Evolutionary conservation across 2,888 invertebrate species (phyloP).

Genomic region (Unio pictorum): DNA sequence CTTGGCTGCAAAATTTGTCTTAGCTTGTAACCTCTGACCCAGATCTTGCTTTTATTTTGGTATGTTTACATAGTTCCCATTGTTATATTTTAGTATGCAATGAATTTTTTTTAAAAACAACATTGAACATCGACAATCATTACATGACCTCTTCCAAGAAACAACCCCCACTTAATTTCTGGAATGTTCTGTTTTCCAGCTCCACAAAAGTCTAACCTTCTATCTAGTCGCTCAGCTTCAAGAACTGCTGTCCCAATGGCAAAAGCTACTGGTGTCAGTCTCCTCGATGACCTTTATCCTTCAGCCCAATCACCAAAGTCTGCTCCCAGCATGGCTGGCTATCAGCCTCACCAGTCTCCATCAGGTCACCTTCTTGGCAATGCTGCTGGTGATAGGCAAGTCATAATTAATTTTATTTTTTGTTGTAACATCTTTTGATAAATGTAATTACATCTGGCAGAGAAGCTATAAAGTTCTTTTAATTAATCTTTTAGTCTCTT

Average conservation of each 20-base stretch:
- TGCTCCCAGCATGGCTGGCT: slow-evolving; percentile 32
- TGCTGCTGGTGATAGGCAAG: slow-evolving; percentile 8
- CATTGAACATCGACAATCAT: no score
- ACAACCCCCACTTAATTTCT: background rate
- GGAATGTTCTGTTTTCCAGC: slow-evolving; percentile 18
- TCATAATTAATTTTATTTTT: no score
- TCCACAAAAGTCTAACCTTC: slow-evolving; percentile 29
- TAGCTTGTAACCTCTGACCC: background rate
- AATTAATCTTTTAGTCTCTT: no score
- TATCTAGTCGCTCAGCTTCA: slow-evolving; percentile 48
- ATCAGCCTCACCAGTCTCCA: slow-evolving; percentile 13
- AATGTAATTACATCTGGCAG: no score
- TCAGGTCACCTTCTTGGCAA: slow-evolving; percentile 30
- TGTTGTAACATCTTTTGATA: no score
- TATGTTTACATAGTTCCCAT: background rate
- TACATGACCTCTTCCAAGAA: no score
- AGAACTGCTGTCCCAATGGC: slow-evolving; percentile 63
- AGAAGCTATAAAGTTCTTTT: no score
- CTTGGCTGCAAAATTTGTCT: background rate
- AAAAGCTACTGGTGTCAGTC: slow-evolving; percentile 63
- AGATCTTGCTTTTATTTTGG: no score
- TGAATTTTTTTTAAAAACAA: background rate
- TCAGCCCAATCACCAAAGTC: slow-evolving; percentile 42
- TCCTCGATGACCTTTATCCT: slow-evolving; percentile 60
- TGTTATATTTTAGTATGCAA: background rate